Percentiles rank a stretch among this genome's conserved stretches.
These are phyloP conservation scores for Sebastes elongatus DNA, from an alignment of 2,797 vertebrate species.

Conservation along the genomic window DNA sequence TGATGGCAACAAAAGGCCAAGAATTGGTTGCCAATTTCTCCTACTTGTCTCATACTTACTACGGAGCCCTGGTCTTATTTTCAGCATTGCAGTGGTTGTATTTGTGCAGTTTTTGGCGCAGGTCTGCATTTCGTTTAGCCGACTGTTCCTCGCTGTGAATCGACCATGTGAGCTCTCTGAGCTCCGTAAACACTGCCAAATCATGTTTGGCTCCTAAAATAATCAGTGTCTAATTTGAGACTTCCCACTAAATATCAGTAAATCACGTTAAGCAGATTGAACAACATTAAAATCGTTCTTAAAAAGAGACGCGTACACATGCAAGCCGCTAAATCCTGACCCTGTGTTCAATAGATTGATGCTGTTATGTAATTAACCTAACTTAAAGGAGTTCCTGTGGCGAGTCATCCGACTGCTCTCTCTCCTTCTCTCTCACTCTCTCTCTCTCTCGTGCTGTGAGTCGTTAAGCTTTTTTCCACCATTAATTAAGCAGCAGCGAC, in stretches of 20 bases:
- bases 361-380: constrained; percentile 59
- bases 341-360: constrained; percentile 16
- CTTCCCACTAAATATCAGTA: neutral
- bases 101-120: neutral
- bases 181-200: neutral
- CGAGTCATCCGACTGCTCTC: constrained; percentile 7
- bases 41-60: no score
- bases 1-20: no score
- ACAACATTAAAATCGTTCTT: neutral
- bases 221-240: neutral
- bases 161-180: neutral
- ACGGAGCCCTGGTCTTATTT: neutral
- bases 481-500: constrained; percentile 65
- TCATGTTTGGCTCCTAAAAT: neutral
- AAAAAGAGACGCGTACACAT: neutral
- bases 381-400: constrained; percentile 54
- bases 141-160: neutral
- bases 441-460: constrained; percentile 19
- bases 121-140: neutral
- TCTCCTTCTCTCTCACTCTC: neutral
- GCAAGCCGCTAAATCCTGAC: neutral
- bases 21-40: no score
- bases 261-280: neutral
- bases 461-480: constrained; percentile 51
- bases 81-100: neutral